Evolutionary conservation across 2,113 vertebrate genomes (phyloP).

Genomic region (Platysternon megacephalum): DNA sequence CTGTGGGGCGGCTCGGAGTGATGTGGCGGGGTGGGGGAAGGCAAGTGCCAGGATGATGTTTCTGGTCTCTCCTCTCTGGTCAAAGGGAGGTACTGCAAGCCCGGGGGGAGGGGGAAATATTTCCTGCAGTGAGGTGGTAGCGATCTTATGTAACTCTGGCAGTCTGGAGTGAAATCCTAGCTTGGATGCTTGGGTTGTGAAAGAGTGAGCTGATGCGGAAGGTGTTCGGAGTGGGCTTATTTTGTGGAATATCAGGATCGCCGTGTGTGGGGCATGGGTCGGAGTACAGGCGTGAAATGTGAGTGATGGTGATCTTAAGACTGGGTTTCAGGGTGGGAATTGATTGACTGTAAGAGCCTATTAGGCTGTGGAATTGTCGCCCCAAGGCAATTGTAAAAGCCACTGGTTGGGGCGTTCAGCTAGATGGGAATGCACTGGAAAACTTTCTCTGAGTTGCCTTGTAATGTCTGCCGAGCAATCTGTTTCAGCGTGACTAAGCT

Average conservation of each 20-base stretch:
- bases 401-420: not conserved
- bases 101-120: not conserved
- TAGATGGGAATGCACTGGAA: not conserved
- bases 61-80: not conserved
- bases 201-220: not conserved
- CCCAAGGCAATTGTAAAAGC: not conserved
- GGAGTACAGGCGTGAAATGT: not conserved
- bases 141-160: constrained; percentile 61
- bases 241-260: not conserved
- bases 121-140: not conserved
- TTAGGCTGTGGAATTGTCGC: not conserved
- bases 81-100: not conserved
- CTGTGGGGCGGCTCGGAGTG: not conserved
- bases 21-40: constrained; percentile 26
- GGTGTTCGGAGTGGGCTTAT: not conserved
- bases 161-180: not conserved
- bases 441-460: not conserved
- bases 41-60: not conserved
- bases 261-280: not conserved
- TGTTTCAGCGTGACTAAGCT: fast-evolving
- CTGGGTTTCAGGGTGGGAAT: not conserved
- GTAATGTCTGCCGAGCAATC: fast-evolving
- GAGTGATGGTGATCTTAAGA: not conserved
- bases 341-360: not conserved
- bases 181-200: not conserved